These are phyloP conservation scores for Blastomussa wellsi DNA, from an alignment of 92 coral and sea anemone genomes.

Conservation along the genomic window DNA sequence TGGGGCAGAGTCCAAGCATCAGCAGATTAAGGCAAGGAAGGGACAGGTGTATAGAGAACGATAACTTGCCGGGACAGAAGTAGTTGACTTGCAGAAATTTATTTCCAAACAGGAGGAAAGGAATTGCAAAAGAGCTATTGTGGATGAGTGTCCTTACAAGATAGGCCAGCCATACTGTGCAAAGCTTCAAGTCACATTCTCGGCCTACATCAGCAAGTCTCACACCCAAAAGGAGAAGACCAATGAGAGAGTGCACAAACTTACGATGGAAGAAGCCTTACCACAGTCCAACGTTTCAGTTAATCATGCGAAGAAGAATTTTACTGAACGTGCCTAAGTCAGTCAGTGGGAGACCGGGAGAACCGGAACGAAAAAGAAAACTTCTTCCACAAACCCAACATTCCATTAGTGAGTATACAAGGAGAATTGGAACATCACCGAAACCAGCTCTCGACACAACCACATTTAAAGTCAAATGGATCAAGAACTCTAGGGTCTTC, in stretches of 20 bases:
- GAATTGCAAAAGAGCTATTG: constrained; percentile 46
- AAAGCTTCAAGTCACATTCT: constrained; percentile 40
- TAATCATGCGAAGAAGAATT: constrained; percentile 27
- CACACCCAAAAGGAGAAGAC: constrained; percentile 47
- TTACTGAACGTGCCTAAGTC: constrained; percentile 59
- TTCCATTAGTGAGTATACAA: too few species aligned
- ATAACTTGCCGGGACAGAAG: constrained; percentile 44
- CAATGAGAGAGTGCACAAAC: constrained; percentile 32
- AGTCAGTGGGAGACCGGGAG: constrained; percentile 56
- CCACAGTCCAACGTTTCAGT: not conserved
- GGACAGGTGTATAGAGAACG: constrained; percentile 22
- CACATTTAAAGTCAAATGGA: too few species aligned
- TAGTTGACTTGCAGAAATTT: constrained; percentile 35
- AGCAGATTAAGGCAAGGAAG: constrained; percentile 41
- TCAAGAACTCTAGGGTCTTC: too few species aligned
- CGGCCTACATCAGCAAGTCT: constrained; percentile 38
- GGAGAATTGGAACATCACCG: too few species aligned
- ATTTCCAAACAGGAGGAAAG: constrained; percentile 52
- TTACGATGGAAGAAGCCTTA: constrained; percentile 13
- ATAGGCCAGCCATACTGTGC: constrained; percentile 4
- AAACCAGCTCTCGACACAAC: too few species aligned
- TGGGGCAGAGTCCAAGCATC: constrained; percentile 52
- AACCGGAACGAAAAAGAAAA: too few species aligned
- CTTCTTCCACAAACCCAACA: too few species aligned
- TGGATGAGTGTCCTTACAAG: constrained; percentile 45